Conservation (phyloP, 1,140 invertebrate genomes). For the Mylabris phalerata region DNA sequence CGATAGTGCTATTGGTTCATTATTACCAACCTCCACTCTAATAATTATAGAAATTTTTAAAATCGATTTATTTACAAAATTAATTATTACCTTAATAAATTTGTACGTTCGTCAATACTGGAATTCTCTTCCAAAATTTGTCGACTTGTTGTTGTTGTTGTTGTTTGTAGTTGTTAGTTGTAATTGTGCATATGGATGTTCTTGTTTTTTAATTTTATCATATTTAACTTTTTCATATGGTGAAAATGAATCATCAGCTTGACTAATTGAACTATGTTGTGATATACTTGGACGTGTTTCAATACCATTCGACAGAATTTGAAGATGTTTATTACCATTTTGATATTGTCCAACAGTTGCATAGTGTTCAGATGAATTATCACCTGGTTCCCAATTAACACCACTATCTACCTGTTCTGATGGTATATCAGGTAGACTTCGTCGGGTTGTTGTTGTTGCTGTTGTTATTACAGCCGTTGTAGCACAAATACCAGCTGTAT, state of each 20-base stretch:
- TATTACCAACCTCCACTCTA: constrained; percentile 19
- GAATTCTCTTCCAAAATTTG: constrained; percentile 4
- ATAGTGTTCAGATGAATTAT: constrained; percentile 58
- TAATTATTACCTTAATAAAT: constrained; percentile 24
- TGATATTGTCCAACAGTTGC: constrained; percentile 53
- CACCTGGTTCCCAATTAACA: constrained; percentile 45
- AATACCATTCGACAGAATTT: constrained; percentile 30
- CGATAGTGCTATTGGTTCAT: constrained; percentile 29
- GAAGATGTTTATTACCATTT: constrained; percentile 30
- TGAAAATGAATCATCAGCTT: constrained; percentile 51
- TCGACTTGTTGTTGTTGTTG: constrained; percentile 16
- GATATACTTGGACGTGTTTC: constrained; percentile 45
- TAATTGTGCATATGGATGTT: constrained; percentile 64
- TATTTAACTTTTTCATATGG: constrained; percentile 56
- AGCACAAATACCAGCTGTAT: not conserved
- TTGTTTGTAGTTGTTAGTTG: constrained; percentile 35
- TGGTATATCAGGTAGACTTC: constrained; percentile 61
- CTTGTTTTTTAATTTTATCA: constrained; percentile 47
- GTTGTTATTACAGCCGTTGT: constrained; percentile 10
- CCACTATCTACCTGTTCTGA: constrained; percentile 42
- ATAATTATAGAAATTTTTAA: not conserved
- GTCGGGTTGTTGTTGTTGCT: constrained; percentile 45
- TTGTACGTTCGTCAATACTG: constrained; percentile 22
- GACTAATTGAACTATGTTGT: constrained; percentile 53
- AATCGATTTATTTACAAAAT: not conserved